These are phyloP conservation scores for Aplodontia rufa DNA, from an alignment of 2,113 vertebrate genomes.

Conservation along the genomic window DNA sequence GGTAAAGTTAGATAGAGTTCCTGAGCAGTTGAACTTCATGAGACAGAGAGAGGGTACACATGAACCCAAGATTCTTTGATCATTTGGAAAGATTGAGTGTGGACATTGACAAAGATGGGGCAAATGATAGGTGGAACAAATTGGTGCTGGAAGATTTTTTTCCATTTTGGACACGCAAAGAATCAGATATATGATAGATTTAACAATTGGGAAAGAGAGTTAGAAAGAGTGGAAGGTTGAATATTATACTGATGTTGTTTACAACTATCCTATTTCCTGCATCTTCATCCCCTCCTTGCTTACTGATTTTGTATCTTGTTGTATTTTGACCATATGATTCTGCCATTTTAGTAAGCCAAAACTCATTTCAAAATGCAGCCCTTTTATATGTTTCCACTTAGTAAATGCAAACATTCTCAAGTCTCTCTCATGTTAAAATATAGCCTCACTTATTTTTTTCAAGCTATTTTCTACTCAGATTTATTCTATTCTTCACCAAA, in stretches of 20 bases:
- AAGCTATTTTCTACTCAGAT: neutral
- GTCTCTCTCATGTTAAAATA: neutral
- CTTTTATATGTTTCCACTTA: neutral
- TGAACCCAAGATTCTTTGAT: neutral
- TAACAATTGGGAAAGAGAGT: neutral
- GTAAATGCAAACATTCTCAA: neutral
- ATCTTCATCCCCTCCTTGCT: neutral
- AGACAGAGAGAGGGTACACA: neutral
- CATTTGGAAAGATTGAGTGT: neutral
- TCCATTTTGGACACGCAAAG: no score
- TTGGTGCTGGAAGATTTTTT: neutral
- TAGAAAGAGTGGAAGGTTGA: no score
- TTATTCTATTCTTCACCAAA: neutral
- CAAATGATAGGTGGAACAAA: neutral
- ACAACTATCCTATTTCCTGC: neutral
- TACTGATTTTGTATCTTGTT: neutral
- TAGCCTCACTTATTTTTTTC: neutral
- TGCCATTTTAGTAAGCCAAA: no score
- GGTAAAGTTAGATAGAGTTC: neutral
- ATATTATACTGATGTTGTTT: neutral
- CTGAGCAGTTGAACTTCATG: neutral
- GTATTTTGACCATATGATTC: no score
- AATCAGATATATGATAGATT: neutral
- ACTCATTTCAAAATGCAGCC: no score
- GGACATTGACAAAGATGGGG: neutral